phyloP scores from a whole-genome alignment of 2,113 vertebrate genomes.

The Erpornis zantholeuca region DNA sequence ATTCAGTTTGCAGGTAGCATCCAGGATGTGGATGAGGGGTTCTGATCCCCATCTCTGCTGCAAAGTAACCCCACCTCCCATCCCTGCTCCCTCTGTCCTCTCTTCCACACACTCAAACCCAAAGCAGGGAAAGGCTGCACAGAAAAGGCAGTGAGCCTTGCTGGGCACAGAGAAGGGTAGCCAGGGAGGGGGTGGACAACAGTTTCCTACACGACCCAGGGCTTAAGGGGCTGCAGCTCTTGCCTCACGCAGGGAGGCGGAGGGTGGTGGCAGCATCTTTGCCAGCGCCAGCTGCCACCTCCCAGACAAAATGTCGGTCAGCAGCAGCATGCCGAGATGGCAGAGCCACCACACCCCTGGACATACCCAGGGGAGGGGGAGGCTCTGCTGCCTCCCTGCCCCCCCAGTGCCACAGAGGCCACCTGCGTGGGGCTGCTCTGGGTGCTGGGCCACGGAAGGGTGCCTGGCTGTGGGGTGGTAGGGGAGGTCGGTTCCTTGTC shows the following conservation, averaged over 20 bases:
- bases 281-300: not conserved
- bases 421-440: not conserved
- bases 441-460: fast-evolving
- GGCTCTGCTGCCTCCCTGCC: not conserved
- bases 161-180: fast-evolving
- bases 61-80: not conserved
- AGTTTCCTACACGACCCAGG: fast-evolving
- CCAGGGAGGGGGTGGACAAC: fast-evolving
- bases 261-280: not conserved
- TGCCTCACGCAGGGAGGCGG: not conserved
- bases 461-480: fast-evolving
- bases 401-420: not conserved
- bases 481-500: not conserved
- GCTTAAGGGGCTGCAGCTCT: not conserved
- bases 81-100: not conserved
- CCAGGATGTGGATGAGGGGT: fast-evolving
- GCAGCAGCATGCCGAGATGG: not conserved
- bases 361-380: fast-evolving
- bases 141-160: not conserved
- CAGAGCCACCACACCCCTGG: not conserved
- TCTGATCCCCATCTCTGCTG: not conserved
- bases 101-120: not conserved
- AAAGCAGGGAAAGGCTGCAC: not conserved
- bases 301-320: slow-evolving; percentile 42
- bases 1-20: not conserved